Base-by-base conservation (phyloP, 92 coral and sea anemone species). In the Ricordea florida region DNA sequence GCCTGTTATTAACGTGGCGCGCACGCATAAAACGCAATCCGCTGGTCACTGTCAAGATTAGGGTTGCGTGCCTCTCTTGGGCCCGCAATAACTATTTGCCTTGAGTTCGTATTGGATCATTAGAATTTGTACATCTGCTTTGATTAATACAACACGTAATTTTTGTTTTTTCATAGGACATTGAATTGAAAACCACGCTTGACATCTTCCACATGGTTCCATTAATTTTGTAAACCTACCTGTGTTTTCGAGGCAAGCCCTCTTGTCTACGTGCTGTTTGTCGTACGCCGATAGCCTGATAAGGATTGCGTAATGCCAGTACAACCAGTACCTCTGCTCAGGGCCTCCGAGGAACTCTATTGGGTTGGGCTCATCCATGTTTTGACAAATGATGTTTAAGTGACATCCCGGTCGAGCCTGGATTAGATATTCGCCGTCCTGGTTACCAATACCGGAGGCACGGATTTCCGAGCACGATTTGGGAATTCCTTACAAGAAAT, bases 261-360 rank as follows among this genome's bases (percentile, higher is more conserved):
- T 72, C 45, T 85, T 72, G 34, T 85, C 89, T 21, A 92, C 91
- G 35, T 83, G 80, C 52, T 85, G 69, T 65, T 92, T 92, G 56
- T 89, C 98, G 20, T 84, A 84, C 5, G 91, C 83, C 1, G 98
- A 92, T 17, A 92, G 81, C 73, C 80, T 85, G 24, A 92, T 79
- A 32, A 92, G 86, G 9, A 86, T 90, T 5, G 98, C 94, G 35
- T 92, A 92, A 57, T 89, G 98, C 91, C 94, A 92, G 47, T 85
- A 92, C 40, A 89, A 46, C 98, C 98, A 92, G 53, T 89, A 82
- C 53, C 84, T 89, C 80, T 92, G 98, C 9, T 87, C 79, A 6
- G 98, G 98, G 0, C 98, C 98, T 9, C 98, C 98, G 2, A 92
- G 90, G 90, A 77, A 92, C 85, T 92, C 98, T 44, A 89, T 92